Percentiles rank a stretch among this genome's conserved stretches.
Conservation (phyloP, 1,140 invertebrate species). For the Paraescarpia echinospica region DNA sequence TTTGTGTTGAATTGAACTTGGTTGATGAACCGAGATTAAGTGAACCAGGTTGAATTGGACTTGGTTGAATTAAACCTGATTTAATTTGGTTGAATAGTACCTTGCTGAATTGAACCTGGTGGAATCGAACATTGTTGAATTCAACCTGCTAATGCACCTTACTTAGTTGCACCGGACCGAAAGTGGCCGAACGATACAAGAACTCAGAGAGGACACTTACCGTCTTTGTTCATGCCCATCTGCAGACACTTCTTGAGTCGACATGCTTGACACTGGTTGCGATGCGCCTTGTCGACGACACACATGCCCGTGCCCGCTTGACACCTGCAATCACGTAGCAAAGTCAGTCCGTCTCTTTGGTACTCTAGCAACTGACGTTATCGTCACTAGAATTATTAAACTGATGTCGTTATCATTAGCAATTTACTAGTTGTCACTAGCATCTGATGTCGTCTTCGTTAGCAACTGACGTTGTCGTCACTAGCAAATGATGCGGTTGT, state of each 20-base stretch:
- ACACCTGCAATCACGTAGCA: slow-evolving; percentile 69
- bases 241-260: slow-evolving; percentile 95
- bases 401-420: background rate
- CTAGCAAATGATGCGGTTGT: background rate
- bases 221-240: slow-evolving; percentile 99
- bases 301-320: slow-evolving; percentile 89
- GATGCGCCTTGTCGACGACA: slow-evolving; percentile 96
- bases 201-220: slow-evolving; percentile 66
- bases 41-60: too few relatives aligned
- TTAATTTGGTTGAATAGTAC: too few relatives aligned
- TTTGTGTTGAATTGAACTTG: too few relatives aligned
- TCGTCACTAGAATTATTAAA: background rate
- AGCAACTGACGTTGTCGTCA: background rate
- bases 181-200: background rate
- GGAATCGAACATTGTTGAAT: too few relatives aligned
- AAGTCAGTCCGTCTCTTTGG: background rate
- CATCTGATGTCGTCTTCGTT: background rate
- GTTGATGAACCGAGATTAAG: too few relatives aligned
- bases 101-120: too few relatives aligned
- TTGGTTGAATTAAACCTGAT: too few relatives aligned
- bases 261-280: slow-evolving; percentile 98
- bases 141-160: too few relatives aligned
- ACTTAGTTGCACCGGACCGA: background rate
- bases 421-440: background rate
- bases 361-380: background rate